Evolutionary conservation across 2,888 invertebrate genomes (phyloP).

Genomic region (Cremastinae sp.): DNA sequence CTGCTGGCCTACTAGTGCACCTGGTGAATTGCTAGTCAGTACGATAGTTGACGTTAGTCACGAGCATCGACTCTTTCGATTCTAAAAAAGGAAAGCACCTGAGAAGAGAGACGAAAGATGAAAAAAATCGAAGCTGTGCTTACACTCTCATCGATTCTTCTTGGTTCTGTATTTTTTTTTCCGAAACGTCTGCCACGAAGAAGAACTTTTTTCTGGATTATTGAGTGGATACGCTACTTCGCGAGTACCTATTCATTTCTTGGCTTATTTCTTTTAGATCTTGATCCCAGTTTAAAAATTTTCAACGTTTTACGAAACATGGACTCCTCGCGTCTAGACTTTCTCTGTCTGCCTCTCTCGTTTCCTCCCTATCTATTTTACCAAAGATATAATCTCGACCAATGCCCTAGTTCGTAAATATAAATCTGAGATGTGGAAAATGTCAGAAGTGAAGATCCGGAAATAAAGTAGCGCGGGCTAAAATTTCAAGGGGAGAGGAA

Average conservation of each 20-base stretch:
- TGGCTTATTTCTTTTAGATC: constrained; percentile 52
- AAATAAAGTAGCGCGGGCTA: not conserved
- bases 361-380: constrained; percentile 11
- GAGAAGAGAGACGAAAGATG: not conserved
- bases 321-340: constrained; percentile 29
- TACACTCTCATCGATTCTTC: constrained; percentile 26
- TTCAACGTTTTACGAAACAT: constrained; percentile 31
- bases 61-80: constrained; percentile 44
- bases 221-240: constrained; percentile 65
- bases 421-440: constrained; percentile 10
- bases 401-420: constrained; percentile 53
- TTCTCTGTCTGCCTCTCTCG: too few species aligned
- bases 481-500: not conserved
- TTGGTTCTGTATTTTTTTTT: constrained; percentile 9
- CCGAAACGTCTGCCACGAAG: constrained; percentile 8
- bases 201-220: constrained; percentile 18
- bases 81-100: constrained; percentile 22
- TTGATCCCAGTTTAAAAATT: constrained; percentile 23
- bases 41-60: constrained; percentile 40
- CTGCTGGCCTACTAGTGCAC: constrained; percentile 54
- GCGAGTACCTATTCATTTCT: constrained; percentile 63
- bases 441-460: constrained; percentile 12
- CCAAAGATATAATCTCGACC: constrained; percentile 55
- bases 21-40: constrained; percentile 61
- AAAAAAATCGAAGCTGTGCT: not conserved